Percentiles rank a stretch among this genome's conserved stretches.
These are phyloP conservation scores for Delia radicum DNA, from an alignment of 1,140 invertebrate species.

Conservation along the genomic window DNA sequence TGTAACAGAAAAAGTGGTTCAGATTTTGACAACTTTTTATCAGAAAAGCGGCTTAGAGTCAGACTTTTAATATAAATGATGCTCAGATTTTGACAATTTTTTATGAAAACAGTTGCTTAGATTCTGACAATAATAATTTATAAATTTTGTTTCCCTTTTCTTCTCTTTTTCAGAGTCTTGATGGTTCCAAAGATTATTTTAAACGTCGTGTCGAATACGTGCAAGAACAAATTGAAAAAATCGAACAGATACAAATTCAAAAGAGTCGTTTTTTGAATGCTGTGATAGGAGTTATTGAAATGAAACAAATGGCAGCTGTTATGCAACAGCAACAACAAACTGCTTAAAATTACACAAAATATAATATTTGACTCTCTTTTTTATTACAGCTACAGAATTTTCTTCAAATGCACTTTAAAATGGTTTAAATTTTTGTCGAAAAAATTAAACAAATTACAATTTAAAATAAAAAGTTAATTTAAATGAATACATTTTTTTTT, in stretches of 20 bases:
- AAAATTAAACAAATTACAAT: neutral
- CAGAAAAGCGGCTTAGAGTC: no score
- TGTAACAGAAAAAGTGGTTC: no score
- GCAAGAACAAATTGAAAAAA: slow-evolving; percentile 91
- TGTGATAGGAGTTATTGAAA: slow-evolving; percentile 69
- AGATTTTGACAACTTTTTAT: no score
- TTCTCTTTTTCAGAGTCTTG: slow-evolving; percentile 65
- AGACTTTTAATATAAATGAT: no score
- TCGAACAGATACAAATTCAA: slow-evolving; percentile 80
- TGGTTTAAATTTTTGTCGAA: slow-evolving; percentile 4
- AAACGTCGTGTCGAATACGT: slow-evolving; percentile 88
- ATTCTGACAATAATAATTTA: neutral
- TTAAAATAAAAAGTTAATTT: slow-evolving; percentile 9
- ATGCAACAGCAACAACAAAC: slow-evolving; percentile 44
- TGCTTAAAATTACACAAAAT: slow-evolving; percentile 21
- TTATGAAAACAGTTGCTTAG: no score
- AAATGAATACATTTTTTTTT: neutral
- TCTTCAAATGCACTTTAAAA: slow-evolving; percentile 7
- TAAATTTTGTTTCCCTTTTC: slow-evolving; percentile 10
- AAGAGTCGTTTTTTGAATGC: slow-evolving; percentile 84
- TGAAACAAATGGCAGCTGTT: slow-evolving; percentile 59
- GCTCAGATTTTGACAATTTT: no score
- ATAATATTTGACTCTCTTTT: neutral
- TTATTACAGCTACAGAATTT: neutral
- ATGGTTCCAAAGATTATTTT: slow-evolving; percentile 87